phyloP scores from a whole-genome alignment of 2,113 vertebrate genomes.

The Felis chaus region DNA sequence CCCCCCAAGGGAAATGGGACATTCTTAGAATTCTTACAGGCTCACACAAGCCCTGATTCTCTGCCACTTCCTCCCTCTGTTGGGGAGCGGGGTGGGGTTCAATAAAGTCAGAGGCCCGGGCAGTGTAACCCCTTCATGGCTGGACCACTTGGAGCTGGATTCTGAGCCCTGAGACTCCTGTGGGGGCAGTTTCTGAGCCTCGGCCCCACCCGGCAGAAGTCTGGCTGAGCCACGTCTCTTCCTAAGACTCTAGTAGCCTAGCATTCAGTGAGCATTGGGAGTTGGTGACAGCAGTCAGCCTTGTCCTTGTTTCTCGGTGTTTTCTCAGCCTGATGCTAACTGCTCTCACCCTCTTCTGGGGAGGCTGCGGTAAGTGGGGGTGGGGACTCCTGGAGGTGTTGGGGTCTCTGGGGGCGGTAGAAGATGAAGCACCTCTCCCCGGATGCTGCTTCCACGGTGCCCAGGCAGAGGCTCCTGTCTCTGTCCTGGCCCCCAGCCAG shows the following conservation, averaged over 20 bases:
- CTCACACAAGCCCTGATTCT: conserved; percentile 74
- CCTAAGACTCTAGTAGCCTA: background rate
- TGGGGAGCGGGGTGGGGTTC: conserved; percentile 72
- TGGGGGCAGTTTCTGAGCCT: background rate
- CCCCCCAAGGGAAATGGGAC: conserved; percentile 76
- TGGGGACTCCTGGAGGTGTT: background rate
- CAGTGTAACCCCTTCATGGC: conserved; percentile 64
- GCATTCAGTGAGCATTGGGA: background rate
- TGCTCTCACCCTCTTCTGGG: background rate
- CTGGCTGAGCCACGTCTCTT: background rate
- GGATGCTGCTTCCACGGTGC: background rate
- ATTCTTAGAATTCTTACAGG: conserved; percentile 79
- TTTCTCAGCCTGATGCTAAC: background rate
- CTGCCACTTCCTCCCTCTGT: conserved; percentile 69
- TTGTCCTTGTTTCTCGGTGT: background rate
- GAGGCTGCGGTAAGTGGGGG: background rate
- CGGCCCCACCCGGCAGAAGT: background rate
- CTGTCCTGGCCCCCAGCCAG: background rate
- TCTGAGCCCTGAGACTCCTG: background rate
- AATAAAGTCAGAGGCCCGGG: conserved; percentile 28
- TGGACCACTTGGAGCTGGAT: background rate
- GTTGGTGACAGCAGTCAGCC: background rate
- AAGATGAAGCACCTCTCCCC: background rate
- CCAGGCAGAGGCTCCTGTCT: background rate
- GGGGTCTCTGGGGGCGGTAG: background rate